Evolutionary conservation across 1,140 invertebrate genomes (phyloP).

Genomic region (Drosophila navojoa): DNA sequence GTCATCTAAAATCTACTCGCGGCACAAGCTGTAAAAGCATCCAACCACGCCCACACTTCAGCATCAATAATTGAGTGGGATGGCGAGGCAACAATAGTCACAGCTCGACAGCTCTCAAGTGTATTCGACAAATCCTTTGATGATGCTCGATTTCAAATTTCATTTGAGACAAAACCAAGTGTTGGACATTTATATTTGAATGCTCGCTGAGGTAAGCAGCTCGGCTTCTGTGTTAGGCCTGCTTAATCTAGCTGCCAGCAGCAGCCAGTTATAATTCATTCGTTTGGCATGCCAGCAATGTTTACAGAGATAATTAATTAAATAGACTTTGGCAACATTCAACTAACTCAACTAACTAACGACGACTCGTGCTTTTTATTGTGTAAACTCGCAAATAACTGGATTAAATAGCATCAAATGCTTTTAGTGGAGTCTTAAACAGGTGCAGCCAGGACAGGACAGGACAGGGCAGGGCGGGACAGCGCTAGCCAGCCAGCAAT

Average conservation of each 20-base stretch:
- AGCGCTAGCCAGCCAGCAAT: constrained; percentile 26
- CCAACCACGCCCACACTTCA: constrained; percentile 32
- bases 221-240: not conserved
- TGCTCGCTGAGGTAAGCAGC: too few species aligned
- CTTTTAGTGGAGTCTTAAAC: constrained; percentile 74
- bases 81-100: constrained; percentile 56
- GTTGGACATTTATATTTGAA: not conserved
- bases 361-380: constrained; percentile 70
- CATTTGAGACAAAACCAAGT: not conserved
- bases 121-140: constrained; percentile 21
- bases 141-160: not conserved
- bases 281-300: constrained; percentile 57
- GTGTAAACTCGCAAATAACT: constrained; percentile 80
- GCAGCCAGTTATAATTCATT: constrained; percentile 29
- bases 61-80: constrained; percentile 69
- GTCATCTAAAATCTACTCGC: constrained; percentile 53
- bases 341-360: constrained; percentile 42
- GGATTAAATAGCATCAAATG: constrained; percentile 80
- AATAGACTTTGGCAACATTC: constrained; percentile 71
- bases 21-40: constrained; percentile 29
- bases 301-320: constrained; percentile 72
- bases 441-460: constrained; percentile 50
- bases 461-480: constrained; percentile 10
- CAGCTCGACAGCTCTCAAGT: constrained; percentile 33
- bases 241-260: constrained; percentile 9